Conservation (phyloP, 2,113 vertebrate species). For the Actenoides lindsayi region DNA sequence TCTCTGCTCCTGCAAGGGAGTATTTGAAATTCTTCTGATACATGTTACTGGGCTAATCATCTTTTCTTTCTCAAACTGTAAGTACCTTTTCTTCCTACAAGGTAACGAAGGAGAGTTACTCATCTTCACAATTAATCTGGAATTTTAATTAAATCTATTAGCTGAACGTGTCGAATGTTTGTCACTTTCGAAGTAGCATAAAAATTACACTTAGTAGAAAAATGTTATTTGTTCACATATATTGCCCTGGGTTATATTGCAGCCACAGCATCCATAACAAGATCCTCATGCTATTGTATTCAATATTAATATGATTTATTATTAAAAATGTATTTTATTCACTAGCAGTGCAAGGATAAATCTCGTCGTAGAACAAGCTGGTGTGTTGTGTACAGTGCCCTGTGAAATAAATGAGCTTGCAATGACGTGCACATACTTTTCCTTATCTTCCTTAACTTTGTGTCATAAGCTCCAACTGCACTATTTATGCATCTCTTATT, state of each 20-base stretch:
- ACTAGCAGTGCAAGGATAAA: slow-evolving; percentile 21
- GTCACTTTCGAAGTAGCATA: slow-evolving; percentile 31
- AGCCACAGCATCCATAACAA: slow-evolving; percentile 12
- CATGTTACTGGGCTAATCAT: slow-evolving; percentile 39
- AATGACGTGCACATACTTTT: neutral
- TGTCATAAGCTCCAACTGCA: neutral
- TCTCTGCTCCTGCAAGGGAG: neutral
- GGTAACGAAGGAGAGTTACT: slow-evolving; percentile 48
- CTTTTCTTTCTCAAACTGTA: slow-evolving; percentile 36
- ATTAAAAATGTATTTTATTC: slow-evolving; percentile 22
- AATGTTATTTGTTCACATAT: neutral
- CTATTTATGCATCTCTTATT: neutral
- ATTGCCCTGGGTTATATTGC: slow-evolving; percentile 10
- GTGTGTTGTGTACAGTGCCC: neutral
- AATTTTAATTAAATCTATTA: slow-evolving; percentile 69
- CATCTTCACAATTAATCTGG: slow-evolving; percentile 57
- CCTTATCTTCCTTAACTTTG: neutral
- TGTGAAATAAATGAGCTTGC: slow-evolving; percentile 3
- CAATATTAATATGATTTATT: slow-evolving; percentile 25
- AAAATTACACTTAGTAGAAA: slow-evolving; percentile 32
- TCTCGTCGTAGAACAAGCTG: neutral
- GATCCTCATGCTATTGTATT: slow-evolving; percentile 9
- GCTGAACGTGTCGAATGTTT: slow-evolving; percentile 51
- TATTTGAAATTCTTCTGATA: slow-evolving; percentile 43
- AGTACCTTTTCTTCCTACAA: slow-evolving; percentile 55